These are phyloP conservation scores for Saxidomus purpurata DNA, from an alignment of 1,140 invertebrate genomes.

Conservation along the genomic window DNA sequence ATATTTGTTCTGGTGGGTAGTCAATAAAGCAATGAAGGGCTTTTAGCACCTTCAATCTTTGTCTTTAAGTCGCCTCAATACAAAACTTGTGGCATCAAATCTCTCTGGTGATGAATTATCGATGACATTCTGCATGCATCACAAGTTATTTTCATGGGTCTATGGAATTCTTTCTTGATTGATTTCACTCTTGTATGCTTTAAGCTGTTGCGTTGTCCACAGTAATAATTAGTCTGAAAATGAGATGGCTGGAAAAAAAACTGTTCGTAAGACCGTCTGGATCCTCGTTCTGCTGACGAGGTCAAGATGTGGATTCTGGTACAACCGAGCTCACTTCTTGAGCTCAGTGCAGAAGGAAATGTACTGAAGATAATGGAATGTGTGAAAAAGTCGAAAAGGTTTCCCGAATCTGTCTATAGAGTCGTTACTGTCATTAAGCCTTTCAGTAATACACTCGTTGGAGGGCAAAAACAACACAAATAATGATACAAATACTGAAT, in stretches of 20 bases:
- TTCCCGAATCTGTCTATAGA: neutral
- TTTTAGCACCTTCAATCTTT: constrained; percentile 17
- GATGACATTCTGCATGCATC: neutral
- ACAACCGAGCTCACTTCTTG: no score
- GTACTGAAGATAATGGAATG: no score
- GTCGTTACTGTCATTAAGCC: neutral
- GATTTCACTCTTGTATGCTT: constrained; percentile 17
- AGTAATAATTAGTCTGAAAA: constrained; percentile 29
- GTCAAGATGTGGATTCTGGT: no score
- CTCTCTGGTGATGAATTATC: constrained; percentile 16
- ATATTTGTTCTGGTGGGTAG: neutral
- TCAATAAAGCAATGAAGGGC: neutral
- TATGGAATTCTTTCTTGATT: neutral
- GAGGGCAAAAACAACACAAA: neutral
- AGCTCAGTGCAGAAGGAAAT: no score
- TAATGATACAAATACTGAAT: neutral
- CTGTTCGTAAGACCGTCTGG: no score
- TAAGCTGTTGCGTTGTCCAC: constrained; percentile 1
- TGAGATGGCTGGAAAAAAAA: neutral
- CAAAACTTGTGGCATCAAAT: neutral
- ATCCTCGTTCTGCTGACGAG: no score
- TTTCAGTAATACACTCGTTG: neutral
- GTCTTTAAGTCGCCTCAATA: neutral
- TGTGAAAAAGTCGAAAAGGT: neutral
- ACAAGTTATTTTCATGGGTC: neutral